Conservation (phyloP, 2,888 invertebrate genomes). For the Agonopterix subpropinquella region DNA sequence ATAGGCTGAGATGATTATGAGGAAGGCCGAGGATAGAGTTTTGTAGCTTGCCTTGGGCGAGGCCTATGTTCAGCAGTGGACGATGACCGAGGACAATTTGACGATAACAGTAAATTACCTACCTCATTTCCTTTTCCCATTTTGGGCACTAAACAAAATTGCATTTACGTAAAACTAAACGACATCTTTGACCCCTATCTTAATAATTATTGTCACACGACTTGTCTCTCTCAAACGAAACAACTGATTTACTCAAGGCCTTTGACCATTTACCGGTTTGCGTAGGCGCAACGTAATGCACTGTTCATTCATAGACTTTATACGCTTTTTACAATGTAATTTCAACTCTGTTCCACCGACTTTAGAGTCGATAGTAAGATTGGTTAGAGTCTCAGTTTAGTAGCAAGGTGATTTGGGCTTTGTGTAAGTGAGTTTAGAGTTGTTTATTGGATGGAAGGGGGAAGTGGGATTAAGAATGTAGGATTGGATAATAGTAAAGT, state of each 20-base stretch:
- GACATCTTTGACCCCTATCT: background rate
- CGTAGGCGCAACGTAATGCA: conserved; percentile 5
- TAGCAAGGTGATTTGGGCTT: background rate
- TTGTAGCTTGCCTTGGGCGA: too few relatives aligned
- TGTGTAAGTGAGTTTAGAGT: too few relatives aligned
- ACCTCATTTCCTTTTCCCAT: too few relatives aligned
- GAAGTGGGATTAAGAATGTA: background rate
- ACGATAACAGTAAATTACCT: too few relatives aligned
- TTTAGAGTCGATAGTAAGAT: background rate
- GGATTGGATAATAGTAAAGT: conserved; percentile 35
- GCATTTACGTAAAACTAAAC: background rate
- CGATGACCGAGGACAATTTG: too few relatives aligned
- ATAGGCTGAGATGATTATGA: too few relatives aligned
- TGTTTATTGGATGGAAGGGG: too few relatives aligned
- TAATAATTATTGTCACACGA: background rate
- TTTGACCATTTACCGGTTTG: conserved; percentile 6
- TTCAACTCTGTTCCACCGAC: background rate
- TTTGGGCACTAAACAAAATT: too few relatives aligned
- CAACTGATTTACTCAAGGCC: conserved; percentile 29
- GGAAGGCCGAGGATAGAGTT: too few relatives aligned
- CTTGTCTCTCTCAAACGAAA: conserved; percentile 12
- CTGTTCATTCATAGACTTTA: conserved; percentile 4
- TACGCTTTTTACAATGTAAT: background rate
- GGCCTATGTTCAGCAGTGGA: too few relatives aligned
- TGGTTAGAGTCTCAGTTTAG: background rate